A percentile compares a stretch with the other conserved stretches of the same genome.
Evolutionary conservation across 2,113 vertebrate species (phyloP).

Genomic region (Grallaria varia): DNA sequence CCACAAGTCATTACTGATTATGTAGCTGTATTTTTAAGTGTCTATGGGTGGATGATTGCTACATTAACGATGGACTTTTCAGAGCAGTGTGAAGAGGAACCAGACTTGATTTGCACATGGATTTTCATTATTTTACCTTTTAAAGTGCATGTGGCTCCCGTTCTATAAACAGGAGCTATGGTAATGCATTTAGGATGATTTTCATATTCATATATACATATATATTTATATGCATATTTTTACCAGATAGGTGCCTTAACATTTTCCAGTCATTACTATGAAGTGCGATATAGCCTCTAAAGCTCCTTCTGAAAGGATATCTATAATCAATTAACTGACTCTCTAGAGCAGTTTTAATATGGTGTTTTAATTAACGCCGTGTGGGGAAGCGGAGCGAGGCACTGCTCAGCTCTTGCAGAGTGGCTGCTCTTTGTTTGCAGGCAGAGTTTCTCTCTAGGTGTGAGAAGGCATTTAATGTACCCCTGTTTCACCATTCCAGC

Average conservation of each 20-base stretch:
- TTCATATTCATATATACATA: background rate
- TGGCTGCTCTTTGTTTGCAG: background rate
- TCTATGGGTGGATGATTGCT: constrained; percentile 11
- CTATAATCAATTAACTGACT: constrained; percentile 42
- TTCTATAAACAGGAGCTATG: background rate
- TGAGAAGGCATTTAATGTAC: background rate
- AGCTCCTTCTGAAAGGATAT: background rate
- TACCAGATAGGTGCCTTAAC: background rate
- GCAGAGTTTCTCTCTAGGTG: background rate
- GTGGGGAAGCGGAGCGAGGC: background rate
- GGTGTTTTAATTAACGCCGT: background rate
- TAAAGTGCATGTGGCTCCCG: background rate
- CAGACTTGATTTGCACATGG: background rate
- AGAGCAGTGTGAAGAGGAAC: background rate
- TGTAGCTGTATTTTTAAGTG: constrained; percentile 24
- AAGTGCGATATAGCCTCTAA: background rate
- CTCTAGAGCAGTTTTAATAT: background rate
- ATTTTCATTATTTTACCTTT: constrained; percentile 31
- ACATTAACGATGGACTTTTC: background rate
- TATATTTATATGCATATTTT: background rate
- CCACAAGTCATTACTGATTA: constrained; percentile 42
- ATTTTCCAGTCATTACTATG: background rate
- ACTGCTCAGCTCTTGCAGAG: background rate
- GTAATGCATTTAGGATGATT: background rate
- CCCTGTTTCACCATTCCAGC: background rate